Percentiles rank a stretch among this genome's conserved stretches.
These are phyloP conservation scores for Orthonevra nobilis DNA, from an alignment of 2,888 invertebrate species.

Conservation along the genomic window DNA sequence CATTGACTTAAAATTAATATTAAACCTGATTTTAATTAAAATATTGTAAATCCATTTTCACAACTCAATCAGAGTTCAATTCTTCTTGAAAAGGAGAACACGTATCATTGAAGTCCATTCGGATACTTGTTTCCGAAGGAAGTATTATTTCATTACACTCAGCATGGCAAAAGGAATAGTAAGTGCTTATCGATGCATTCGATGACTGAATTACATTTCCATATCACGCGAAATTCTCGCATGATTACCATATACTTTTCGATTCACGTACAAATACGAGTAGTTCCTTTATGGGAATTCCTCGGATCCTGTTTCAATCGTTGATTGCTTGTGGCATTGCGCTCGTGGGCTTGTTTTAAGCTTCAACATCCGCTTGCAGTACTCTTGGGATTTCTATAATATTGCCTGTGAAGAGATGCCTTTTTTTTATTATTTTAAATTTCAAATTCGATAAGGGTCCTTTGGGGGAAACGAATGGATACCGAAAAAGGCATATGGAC, in stretches of 20 bases:
- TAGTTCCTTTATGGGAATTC: background rate
- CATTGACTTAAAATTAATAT: no score
- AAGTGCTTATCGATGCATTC: constrained; percentile 26
- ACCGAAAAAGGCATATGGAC: no score
- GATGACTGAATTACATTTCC: constrained; percentile 53
- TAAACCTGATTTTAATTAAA: no score
- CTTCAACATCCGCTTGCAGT: background rate
- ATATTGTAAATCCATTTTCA: constrained; percentile 36
- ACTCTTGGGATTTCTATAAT: background rate
- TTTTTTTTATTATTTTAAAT: no score
- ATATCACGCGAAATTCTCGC: constrained; percentile 49
- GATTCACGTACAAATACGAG: constrained; percentile 6
- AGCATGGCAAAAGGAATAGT: background rate
- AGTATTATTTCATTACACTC: constrained; percentile 21
- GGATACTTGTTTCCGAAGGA: constrained; percentile 8
- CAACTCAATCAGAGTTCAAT: constrained; percentile 35
- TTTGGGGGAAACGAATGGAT: no score
- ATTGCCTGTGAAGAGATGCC: no score
- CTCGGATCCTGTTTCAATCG: constrained; percentile 5
- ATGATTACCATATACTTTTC: constrained; percentile 43
- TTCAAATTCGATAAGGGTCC: no score
- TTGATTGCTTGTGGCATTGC: constrained; percentile 7
- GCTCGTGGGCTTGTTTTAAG: background rate
- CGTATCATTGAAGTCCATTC: background rate
- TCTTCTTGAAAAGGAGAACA: constrained; percentile 16